phyloP scores from a whole-genome alignment of 2,113 vertebrate genomes.

The Actenoides hombroni region DNA sequence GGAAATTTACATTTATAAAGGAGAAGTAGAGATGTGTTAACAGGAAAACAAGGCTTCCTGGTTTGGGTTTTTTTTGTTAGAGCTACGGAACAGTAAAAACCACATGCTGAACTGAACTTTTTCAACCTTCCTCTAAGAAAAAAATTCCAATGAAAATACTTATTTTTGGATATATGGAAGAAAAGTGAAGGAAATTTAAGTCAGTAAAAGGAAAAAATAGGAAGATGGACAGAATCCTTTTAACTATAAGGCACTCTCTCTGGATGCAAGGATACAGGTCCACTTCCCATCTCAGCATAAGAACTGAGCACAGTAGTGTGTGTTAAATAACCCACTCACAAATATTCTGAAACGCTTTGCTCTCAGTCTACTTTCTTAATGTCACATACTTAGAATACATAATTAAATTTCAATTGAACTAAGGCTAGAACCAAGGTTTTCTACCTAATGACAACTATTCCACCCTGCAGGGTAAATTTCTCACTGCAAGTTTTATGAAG shows the following conservation, averaged over 20 bases:
- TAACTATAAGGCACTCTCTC: background rate
- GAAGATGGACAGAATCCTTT: background rate
- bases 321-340: background rate
- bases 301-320: background rate
- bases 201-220: background rate
- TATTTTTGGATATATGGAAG: background rate
- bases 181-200: background rate
- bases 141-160: background rate
- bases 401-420: background rate
- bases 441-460: background rate
- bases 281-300: background rate
- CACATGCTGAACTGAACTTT: background rate
- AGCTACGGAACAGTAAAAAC: background rate
- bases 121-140: background rate
- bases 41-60: fast-evolving
- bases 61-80: background rate
- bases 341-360: background rate
- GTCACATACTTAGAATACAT: background rate
- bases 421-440: background rate
- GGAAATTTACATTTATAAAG: background rate
- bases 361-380: background rate
- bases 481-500: background rate
- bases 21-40: background rate
- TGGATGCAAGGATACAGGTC: background rate
- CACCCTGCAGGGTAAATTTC: background rate